Conservation (phyloP, 2,888 invertebrate genomes). For the Auanema freiburgensis region DNA sequence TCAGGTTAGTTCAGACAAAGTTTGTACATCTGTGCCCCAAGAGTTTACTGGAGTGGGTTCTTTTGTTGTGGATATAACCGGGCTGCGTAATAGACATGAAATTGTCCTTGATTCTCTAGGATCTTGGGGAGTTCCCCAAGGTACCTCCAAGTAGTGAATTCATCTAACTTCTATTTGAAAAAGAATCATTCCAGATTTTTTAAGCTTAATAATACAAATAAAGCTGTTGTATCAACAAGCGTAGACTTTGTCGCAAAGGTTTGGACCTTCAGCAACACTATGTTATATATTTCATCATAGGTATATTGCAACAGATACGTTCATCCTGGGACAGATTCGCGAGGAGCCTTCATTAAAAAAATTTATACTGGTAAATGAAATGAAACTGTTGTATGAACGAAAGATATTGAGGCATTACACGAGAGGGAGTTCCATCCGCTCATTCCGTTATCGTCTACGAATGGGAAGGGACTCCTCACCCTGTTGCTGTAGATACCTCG, state of each 20-base stretch:
- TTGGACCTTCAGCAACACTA: not conserved
- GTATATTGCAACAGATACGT: slow-evolving; percentile 35
- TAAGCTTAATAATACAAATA: slow-evolving; percentile 2
- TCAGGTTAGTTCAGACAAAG: slow-evolving; percentile 20
- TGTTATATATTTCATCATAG: slow-evolving; percentile 15
- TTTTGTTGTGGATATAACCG: slow-evolving; percentile 26
- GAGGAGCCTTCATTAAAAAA: slow-evolving; percentile 35
- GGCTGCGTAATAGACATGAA: slow-evolving; percentile 11
- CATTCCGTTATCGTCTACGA: slow-evolving; percentile 38
- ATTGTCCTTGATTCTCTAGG: slow-evolving; percentile 33
- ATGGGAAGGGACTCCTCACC: slow-evolving; percentile 42
- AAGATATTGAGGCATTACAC: slow-evolving; percentile 8
- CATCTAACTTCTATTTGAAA: no score
- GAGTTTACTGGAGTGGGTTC: slow-evolving; percentile 40
- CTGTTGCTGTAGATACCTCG: slow-evolving; percentile 27
- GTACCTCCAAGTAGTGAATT: slow-evolving; percentile 8
- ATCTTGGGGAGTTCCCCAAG: slow-evolving; percentile 29
- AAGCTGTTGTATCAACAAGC: not conserved
- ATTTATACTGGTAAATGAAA: slow-evolving; percentile 29
- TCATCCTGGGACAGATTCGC: slow-evolving; percentile 38
- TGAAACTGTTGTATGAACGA: not conserved
- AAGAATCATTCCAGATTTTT: not conserved
- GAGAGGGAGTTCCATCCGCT: slow-evolving; percentile 11
- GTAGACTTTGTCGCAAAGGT: slow-evolving; percentile 1
- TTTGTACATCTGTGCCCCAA: slow-evolving; percentile 34